phyloP scores from a whole-genome alignment of 2,888 invertebrate species.

The Protodeltote pygarga region DNA sequence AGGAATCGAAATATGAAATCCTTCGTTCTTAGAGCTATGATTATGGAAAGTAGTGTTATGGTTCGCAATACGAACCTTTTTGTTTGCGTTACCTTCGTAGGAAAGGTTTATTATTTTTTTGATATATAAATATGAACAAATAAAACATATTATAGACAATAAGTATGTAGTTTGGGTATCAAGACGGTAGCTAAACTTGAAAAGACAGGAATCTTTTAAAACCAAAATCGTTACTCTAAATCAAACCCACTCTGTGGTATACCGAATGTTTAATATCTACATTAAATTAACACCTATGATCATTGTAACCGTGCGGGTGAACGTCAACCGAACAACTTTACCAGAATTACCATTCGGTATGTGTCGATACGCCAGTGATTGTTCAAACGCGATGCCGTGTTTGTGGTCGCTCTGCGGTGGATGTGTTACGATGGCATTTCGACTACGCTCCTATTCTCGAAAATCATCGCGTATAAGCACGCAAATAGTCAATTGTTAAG shows the following conservation, averaged over 20 bases:
- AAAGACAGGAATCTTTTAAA: too few species aligned
- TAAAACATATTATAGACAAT: too few species aligned
- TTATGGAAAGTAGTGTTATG: conserved; percentile 14
- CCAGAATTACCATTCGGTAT: conserved; percentile 55
- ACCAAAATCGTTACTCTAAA: conserved; percentile 18
- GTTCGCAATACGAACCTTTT: conserved; percentile 17
- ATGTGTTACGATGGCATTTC: conserved; percentile 71
- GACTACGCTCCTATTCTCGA: conserved; percentile 52
- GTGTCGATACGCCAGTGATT: conserved; percentile 70
- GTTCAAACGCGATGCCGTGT: conserved; percentile 71
- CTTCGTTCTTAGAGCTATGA: conserved; percentile 21
- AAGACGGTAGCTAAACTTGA: too few species aligned
- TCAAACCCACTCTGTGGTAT: conserved; percentile 4
- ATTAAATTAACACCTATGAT: conserved; percentile 33
- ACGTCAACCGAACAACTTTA: conserved; percentile 54
- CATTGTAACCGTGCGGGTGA: conserved; percentile 27
- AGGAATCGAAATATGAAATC: conserved; percentile 47
- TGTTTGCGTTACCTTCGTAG: conserved; percentile 6
- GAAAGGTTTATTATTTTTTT: too few species aligned
- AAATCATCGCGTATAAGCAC: conserved; percentile 43
- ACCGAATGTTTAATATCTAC: conserved; percentile 9
- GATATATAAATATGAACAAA: too few species aligned
- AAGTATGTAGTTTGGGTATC: too few species aligned
- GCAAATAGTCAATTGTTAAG: conserved; percentile 47
- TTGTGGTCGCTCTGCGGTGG: conserved; percentile 71